Base-by-base conservation (phyloP, 1,140 invertebrate species). In the Drosophila ercepeae region DNA sequence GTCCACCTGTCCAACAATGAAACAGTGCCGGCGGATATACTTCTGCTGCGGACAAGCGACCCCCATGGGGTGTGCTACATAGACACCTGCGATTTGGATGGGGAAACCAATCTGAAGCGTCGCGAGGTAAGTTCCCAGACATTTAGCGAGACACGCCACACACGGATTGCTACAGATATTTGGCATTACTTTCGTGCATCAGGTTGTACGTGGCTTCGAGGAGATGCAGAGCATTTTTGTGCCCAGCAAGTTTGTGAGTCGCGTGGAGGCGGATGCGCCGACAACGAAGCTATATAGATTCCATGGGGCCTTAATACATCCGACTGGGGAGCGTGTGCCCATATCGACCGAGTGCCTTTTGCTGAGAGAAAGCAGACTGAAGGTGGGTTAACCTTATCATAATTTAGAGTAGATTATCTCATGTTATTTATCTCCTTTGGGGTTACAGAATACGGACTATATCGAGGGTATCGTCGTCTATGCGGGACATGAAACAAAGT, bases 21-120 rank as follows among this genome's bases (percentile, higher is more conserved):
- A 93, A 94, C 97, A 18, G 97, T 99, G 67, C 98, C 98, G 5
- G 98, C 98, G 3, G 98, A 99, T 92, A 96, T 99, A 79, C 92
- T 99, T 21, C 91, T 99, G 18, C 92, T 99, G 29, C 93, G 95
- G 65, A 97, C 96, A 41, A 98, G 97, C 90, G 98, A 99, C 92
- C 95, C 97, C 3, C 94, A 97, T 88, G 98, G 98, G 23, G 94
- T 99, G 75, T 99, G 98, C 91, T 99, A 99, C 92, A 96, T 99
- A 89, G 95, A 99, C 92, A 99, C 98, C 1, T 97, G 98, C 68
- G 99, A 99, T 93, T 93, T 99, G 74, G 99, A 99, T 91, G 99
- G 99, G 8, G 99, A 99, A 93, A 99, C 98, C n/a, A 99, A 99
- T 93, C 93, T 99, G 42, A 99, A 99, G 92, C 97, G 98, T 81